Evolutionary conservation across 2,113 vertebrate species (phyloP).

Genomic region (Morone saxatilis): DNA sequence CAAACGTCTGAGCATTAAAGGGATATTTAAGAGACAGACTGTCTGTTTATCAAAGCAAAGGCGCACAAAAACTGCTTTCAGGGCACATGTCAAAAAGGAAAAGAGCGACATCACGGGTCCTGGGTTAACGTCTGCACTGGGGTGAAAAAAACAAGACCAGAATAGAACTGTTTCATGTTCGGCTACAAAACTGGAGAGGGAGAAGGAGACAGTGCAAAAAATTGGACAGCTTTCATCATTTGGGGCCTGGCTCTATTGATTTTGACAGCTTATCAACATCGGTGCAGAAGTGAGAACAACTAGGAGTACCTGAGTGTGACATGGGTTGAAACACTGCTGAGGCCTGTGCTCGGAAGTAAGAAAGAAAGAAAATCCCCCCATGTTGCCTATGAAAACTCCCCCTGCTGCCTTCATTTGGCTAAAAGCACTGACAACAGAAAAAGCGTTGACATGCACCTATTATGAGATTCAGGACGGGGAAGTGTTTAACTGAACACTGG

Average conservation of each 20-base stretch:
- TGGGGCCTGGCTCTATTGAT: conserved; percentile 55
- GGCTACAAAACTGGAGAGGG: conserved; percentile 50
- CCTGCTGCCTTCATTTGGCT: conserved; percentile 50
- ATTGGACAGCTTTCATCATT: conserved; percentile 68
- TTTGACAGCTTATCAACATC: conserved; percentile 81
- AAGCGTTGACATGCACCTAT: conserved; percentile 66
- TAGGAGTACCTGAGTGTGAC: conserved; percentile 65
- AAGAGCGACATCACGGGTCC: conserved; percentile 24
- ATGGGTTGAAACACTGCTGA: conserved; percentile 57
- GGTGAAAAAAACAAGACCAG: conserved; percentile 36
- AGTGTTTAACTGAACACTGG: conserved; percentile 53
- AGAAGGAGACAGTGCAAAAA: conserved; percentile 4
- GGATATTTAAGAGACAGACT: conserved; percentile 35
- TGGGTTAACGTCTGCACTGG: conserved; percentile 27
- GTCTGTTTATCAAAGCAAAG: conserved; percentile 52
- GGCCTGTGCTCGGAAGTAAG: neutral
- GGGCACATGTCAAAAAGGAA: neutral
- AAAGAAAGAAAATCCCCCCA: conserved; percentile 12
- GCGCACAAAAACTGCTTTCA: conserved; percentile 25
- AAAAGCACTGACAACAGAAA: conserved; percentile 62
- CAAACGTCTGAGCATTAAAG: conserved; percentile 37
- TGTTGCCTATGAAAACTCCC: neutral
- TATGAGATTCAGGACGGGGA: conserved; percentile 49
- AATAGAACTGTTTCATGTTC: conserved; percentile 59
- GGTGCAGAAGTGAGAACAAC: conserved; percentile 73